These are phyloP conservation scores for Sebastes cheni DNA, from an alignment of 2,797 vertebrate species.

Conservation along the genomic window DNA sequence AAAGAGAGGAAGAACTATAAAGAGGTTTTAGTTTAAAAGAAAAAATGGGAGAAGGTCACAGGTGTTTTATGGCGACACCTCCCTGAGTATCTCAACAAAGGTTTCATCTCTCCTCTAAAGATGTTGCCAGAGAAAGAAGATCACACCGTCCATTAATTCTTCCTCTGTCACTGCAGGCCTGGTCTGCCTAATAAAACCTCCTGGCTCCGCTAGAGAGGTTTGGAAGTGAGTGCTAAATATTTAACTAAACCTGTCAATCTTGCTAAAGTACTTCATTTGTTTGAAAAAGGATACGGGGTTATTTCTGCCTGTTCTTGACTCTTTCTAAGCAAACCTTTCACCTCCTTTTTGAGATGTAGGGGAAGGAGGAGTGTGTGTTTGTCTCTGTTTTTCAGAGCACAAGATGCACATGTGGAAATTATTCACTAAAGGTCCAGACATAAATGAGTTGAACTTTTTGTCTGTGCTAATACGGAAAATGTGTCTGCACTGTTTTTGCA, in stretches of 20 bases:
- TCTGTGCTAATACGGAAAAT: not conserved
- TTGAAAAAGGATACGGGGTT: conserved; percentile 13
- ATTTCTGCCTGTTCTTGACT: conserved; percentile 17
- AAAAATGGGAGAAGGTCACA: conserved; percentile 59
- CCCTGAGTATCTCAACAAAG: conserved; percentile 39
- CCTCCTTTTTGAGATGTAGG: conserved; percentile 14
- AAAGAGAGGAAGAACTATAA: not conserved
- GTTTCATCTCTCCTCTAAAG: conserved; percentile 49
- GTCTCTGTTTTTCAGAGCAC: not conserved
- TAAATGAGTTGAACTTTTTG: not conserved
- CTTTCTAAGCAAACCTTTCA: not conserved
- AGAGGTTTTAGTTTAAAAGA: not conserved
- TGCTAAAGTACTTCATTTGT: conserved; percentile 24
- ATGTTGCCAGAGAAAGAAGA: conserved; percentile 48
- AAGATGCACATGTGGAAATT: not conserved
- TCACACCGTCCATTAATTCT: conserved; percentile 48
- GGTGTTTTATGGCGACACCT: conserved; percentile 63
- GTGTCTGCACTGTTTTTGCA: not conserved
- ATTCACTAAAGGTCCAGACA: not conserved
- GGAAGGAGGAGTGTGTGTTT: not conserved
- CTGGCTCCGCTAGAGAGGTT: conserved; percentile 8
- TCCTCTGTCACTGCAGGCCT: conserved; percentile 10
- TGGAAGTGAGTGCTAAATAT: conserved; percentile 44
- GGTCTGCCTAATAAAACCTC: conserved; percentile 25
- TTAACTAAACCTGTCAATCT: conserved; percentile 40